phyloP scores from a whole-genome alignment of 2,797 vertebrate genomes.

The Sebastes melanostomus region DNA sequence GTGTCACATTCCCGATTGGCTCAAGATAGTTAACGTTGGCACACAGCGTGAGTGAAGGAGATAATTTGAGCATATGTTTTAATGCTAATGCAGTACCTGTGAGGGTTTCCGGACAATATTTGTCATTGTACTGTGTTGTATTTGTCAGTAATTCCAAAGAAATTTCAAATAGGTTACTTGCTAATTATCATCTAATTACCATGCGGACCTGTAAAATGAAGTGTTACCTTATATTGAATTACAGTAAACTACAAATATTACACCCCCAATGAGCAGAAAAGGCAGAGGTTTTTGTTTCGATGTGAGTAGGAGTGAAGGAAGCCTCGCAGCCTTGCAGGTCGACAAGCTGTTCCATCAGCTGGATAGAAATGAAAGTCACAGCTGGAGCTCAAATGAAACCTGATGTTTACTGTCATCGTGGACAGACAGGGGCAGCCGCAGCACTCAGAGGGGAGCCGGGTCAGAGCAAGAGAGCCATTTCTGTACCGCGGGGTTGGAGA shows the following conservation, averaged over 20 bases:
- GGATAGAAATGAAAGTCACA: conserved; percentile 13
- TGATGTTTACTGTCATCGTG: conserved; percentile 1
- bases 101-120: too few relatives aligned
- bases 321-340: neutral
- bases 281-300: neutral
- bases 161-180: too few relatives aligned
- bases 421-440: neutral
- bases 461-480: neutral
- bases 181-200: too few relatives aligned
- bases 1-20: too few relatives aligned
- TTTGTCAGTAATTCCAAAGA: too few relatives aligned
- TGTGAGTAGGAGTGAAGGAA: neutral
- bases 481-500: neutral
- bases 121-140: too few relatives aligned
- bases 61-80: accelerated
- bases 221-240: too few relatives aligned
- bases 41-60: too few relatives aligned
- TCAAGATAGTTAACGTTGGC: too few relatives aligned
- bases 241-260: neutral
- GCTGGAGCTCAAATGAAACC: neutral
- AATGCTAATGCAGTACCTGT: too few relatives aligned
- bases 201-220: too few relatives aligned
- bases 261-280: neutral
- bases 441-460: neutral
- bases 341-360: neutral